Percentiles rank a stretch among this genome's conserved stretches.
phyloP scores from a whole-genome alignment of 2,113 vertebrate species.

The Chloropsis cyanopogon region DNA sequence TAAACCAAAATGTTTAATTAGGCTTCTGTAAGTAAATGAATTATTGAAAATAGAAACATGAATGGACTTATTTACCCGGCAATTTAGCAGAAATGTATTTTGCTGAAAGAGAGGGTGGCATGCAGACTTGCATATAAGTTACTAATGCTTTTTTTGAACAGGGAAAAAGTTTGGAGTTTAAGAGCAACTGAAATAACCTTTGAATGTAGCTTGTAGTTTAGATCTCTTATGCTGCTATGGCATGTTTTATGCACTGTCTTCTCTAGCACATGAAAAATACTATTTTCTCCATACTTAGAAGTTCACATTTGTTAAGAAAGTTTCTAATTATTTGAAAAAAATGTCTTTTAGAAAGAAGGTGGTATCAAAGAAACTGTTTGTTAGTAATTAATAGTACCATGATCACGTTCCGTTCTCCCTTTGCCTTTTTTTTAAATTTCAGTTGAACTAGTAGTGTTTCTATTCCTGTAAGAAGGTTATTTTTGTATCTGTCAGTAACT shows the following conservation, averaged over 20 bases:
- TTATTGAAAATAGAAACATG: neutral
- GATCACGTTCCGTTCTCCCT: accelerated
- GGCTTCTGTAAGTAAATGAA: neutral
- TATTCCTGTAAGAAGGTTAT: neutral
- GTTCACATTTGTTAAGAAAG: neutral
- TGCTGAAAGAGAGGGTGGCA: neutral
- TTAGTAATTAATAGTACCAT: neutral
- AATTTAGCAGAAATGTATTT: conserved; percentile 1
- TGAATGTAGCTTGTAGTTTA: neutral
- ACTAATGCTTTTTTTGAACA: conserved; percentile 14
- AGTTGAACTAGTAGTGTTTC: neutral
- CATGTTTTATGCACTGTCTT: conserved; percentile 47
- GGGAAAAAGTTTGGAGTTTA: neutral
- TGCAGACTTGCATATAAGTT: neutral
- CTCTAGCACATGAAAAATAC: neutral
- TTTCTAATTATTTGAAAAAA: neutral
- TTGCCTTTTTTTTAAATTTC: neutral
- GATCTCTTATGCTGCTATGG: conserved; percentile 3
- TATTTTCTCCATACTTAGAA: neutral
- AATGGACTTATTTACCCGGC: neutral
- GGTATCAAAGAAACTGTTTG: neutral
- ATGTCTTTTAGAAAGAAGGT: neutral
- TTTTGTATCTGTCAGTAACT: neutral
- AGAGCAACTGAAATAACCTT: neutral
- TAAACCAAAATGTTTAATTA: neutral